phyloP scores from a whole-genome alignment of 2,113 vertebrate genomes.

The Malurus cyaneus region DNA sequence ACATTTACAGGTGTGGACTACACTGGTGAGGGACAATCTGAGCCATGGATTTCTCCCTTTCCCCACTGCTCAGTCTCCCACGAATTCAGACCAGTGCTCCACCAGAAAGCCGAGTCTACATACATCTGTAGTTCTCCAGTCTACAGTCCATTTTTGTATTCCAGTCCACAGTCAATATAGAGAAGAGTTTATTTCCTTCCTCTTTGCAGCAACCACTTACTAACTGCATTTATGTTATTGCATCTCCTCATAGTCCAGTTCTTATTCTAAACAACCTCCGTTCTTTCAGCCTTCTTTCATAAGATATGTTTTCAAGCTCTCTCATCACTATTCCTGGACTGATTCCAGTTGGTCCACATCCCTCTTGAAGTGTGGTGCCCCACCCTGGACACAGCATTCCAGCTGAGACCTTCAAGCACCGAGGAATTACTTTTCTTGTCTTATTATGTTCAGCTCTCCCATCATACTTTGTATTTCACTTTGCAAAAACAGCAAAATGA shows the following conservation, averaged over 20 bases:
- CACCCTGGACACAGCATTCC: background rate
- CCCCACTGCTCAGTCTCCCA: background rate
- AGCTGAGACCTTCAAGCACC: background rate
- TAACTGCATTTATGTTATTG: background rate
- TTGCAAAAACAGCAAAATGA: background rate
- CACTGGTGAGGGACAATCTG: background rate
- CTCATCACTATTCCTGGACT: background rate
- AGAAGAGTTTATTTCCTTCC: conserved; percentile 29
- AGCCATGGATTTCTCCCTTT: background rate
- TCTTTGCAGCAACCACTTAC: background rate
- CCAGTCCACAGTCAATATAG: background rate
- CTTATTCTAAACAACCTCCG: conserved; percentile 4
- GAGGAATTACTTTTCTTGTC: background rate
- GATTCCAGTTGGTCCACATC: background rate
- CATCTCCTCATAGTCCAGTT: background rate
- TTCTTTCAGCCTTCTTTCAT: background rate
- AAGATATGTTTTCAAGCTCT: background rate
- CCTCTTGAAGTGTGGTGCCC: background rate
- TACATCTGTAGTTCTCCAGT: background rate
- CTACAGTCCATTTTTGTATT: background rate
- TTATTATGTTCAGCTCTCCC: background rate
- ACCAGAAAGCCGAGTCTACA: background rate
- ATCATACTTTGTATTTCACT: background rate
- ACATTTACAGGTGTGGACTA: conserved; percentile 27
- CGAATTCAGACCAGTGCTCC: background rate